Evolutionary conservation across 2,113 vertebrate species (phyloP), one percentile per base, ranked within the genome.

Genomic region (Prunella fulvescens): DNA sequence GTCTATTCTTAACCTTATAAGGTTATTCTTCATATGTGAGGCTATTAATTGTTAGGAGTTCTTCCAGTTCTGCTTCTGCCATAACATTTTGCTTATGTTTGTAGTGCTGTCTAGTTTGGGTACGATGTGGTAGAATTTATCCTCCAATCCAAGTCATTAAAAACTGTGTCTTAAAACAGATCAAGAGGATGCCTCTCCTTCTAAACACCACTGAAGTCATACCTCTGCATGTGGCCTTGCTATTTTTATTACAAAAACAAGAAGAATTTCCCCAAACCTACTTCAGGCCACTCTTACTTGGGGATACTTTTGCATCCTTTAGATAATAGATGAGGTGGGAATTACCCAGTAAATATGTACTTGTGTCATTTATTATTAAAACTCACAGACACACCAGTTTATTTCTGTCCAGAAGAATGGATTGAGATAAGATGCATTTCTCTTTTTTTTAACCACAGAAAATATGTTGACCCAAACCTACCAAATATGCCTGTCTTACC

Each of bases 251-350:
- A 31, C 20, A 67, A 76, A 81, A 44, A 74, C n/a, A n/a, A 67
- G 4, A 1, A 10, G 3, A 57, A 74, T 84, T 92, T 93, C 14
- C 16, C 53, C 40, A 76, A 37, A 67, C 39, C 47, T 90, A 54
- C 16, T 29, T 48, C 35, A 65, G 26, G 7, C 14, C 76, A 44
- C 28, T 54, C 51, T 53, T 86, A 61, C 33, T 82, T 85, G 28
- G 28, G 79, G 51, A 74, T 80, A 60, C 42, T 88, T 95, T 70
- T 83, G 18, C 7, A 7, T 50, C 74, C 67, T 83, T 65, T 86
- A 86, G 44, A 91, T 88, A 97, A 94, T 71, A 78, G 53, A 94
- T 89, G 90, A 93, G 12, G 37, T 54, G 60, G 77, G 84, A 66
- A 74, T 95, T 92, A 91, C 62, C 31, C 31, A 76, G 89, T 81